Conservation (phyloP, 2,797 vertebrate species). For the Eospalax fontanierii region DNA sequence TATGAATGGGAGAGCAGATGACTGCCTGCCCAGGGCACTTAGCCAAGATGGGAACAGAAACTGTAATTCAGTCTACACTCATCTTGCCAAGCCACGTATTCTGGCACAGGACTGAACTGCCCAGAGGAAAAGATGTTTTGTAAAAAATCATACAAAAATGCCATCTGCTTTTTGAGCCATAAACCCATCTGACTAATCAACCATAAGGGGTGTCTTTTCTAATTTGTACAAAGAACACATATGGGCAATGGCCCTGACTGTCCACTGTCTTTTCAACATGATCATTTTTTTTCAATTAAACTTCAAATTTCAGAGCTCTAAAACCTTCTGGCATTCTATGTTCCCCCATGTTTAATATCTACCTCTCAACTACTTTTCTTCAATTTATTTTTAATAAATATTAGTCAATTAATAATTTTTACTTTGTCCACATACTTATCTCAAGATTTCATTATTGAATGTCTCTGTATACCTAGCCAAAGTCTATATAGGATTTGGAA, state of each 20-base stretch:
- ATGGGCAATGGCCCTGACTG: neutral
- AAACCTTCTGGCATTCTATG: neutral
- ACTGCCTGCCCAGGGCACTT: neutral
- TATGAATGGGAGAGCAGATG: neutral
- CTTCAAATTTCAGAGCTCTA: conserved; percentile 3
- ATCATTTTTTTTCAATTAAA: conserved; percentile 30
- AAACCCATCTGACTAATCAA: neutral
- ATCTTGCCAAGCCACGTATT: conserved; percentile 33
- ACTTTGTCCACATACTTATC: conserved; percentile 30
- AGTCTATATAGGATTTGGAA: conserved; percentile 16
- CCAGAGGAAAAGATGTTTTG: conserved; percentile 26
- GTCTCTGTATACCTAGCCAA: neutral
- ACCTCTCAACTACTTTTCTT: neutral
- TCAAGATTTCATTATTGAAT: conserved; percentile 2
- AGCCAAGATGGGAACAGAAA: neutral
- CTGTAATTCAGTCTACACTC: conserved; percentile 15
- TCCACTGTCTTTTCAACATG: neutral
- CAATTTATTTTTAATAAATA: conserved; percentile 1
- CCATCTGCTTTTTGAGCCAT: conserved; percentile 49
- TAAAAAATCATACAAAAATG: conserved; percentile 52
- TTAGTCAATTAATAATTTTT: neutral
- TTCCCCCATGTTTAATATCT: conserved; percentile 35
- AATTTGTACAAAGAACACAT: conserved; percentile 24
- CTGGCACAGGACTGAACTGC: conserved; percentile 6
- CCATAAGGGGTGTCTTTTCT: conserved; percentile 4